Evolutionary conservation across 2,113 vertebrate genomes (phyloP).

Genomic region (rat (Rattus norvegicus)): GRCr8 NC_086026.1:55334001-55334500

Average conservation of each 20-base stretch:
- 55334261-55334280: neutral
- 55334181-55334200: neutral
- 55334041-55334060: neutral
- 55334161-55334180: neutral
- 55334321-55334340: neutral
- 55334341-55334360: neutral
- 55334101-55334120: neutral
- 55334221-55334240: neutral
- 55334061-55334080: neutral
- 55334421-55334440: neutral
- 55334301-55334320: neutral
- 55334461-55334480: neutral
- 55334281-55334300: neutral
- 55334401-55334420: neutral
- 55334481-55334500: constrained; percentile 11
- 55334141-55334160: neutral
- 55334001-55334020: neutral
- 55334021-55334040: neutral
- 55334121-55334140: neutral
- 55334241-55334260: neutral
- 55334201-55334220: neutral
- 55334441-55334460: neutral
- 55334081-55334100: neutral
- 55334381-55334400: neutral
- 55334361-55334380: neutral